Evolutionary conservation across 2,113 vertebrate species (phyloP).

Genomic region (Prinia subflava): DNA sequence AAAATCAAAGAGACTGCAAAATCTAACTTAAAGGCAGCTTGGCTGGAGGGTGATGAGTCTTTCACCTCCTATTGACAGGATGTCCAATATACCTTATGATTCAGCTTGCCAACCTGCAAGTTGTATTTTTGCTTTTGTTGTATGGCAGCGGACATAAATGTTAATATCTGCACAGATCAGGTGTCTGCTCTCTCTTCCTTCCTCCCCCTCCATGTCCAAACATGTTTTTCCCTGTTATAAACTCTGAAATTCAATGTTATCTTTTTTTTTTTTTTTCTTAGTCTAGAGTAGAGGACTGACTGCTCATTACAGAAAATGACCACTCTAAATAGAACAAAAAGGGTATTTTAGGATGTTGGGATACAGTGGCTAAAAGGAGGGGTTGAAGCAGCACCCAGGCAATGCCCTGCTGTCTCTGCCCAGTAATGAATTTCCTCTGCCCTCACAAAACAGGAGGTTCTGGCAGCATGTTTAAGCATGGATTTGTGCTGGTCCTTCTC

Average conservation of each 20-base stretch:
- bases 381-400: neutral
- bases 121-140: neutral
- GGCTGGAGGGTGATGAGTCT: neutral
- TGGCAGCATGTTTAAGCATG: neutral
- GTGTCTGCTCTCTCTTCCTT: neutral
- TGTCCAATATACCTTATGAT: neutral
- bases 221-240: neutral
- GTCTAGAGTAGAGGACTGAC: neutral
- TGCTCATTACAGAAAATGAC: slow-evolving; percentile 14
- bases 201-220: neutral
- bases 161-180: neutral
- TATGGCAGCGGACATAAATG: neutral
- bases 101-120: neutral
- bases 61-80: neutral
- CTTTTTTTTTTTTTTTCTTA: neutral
- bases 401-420: neutral
- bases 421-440: neutral
- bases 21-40: slow-evolving; percentile 18
- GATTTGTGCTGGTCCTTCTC: neutral
- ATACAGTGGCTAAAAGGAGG: neutral
- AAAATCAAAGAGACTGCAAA: slow-evolving; percentile 19
- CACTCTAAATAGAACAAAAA: neutral
- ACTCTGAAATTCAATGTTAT: neutral
- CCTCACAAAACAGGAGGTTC: neutral
- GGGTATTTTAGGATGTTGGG: neutral